Percentiles rank a stretch among this genome's conserved stretches.
phyloP scores from a whole-genome alignment of 2,113 vertebrate genomes.

The Smithornis capensis region DNA sequence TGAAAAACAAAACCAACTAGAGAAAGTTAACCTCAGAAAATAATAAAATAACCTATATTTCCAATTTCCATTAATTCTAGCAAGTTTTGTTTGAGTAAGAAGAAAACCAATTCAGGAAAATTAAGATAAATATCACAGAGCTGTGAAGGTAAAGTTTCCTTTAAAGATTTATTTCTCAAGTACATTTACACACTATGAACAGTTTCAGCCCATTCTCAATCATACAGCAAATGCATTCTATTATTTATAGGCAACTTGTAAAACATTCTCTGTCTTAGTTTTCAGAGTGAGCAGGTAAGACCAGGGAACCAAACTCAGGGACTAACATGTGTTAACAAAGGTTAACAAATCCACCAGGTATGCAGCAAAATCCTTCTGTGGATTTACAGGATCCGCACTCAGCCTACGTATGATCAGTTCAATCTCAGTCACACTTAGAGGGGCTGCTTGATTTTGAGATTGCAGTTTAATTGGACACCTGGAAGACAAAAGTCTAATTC shows the following conservation, averaged over 20 bases:
- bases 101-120: not conserved
- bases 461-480: not conserved
- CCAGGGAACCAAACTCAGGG: not conserved
- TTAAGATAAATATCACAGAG: not conserved
- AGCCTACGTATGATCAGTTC: not conserved
- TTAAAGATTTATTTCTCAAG: slow-evolving; percentile 29
- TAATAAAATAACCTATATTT: not conserved
- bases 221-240: not conserved
- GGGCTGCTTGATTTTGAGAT: not conserved
- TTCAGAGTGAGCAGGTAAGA: slow-evolving; percentile 7
- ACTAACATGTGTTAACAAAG: not conserved
- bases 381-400: rapidly evolving
- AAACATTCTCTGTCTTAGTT: not conserved
- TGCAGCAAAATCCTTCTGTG: not conserved
- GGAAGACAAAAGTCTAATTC: not conserved
- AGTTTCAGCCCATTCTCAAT: not conserved
- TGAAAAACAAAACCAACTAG: not conserved
- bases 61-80: not conserved
- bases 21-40: not conserved
- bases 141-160: not conserved
- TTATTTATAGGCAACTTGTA: slow-evolving; percentile 15
- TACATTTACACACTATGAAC: not conserved
- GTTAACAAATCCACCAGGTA: not conserved
- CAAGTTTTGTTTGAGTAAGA: not conserved
- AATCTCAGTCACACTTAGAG: not conserved